Evolutionary conservation across 2,888 invertebrate genomes (phyloP).

Genomic region (Athalia rosae): DNA sequence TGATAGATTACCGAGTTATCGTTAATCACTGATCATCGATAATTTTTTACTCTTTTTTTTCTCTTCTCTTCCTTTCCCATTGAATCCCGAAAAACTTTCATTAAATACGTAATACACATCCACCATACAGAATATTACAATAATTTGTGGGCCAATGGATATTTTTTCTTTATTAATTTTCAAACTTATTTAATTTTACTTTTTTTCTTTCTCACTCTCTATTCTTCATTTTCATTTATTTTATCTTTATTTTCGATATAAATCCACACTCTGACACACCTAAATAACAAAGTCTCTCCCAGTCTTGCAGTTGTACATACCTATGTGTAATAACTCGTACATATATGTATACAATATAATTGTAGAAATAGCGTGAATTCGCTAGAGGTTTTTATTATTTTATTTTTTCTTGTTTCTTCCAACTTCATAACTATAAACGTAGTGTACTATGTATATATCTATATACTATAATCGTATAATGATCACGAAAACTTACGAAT

Average conservation of each 20-base stretch:
- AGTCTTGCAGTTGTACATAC: background rate
- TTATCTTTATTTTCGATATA: constrained; percentile 12
- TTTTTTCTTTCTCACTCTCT: constrained; percentile 20
- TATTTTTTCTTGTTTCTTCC: constrained; percentile 32
- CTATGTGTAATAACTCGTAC: too few species aligned
- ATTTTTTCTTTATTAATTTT: too few species aligned
- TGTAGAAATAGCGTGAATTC: constrained; percentile 28
- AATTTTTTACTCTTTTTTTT: background rate
- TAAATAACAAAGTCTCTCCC: constrained; percentile 3
- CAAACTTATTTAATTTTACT: constrained; percentile 20
- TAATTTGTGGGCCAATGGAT: too few species aligned
- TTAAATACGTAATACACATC: too few species aligned
- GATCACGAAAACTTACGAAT: too few species aligned
- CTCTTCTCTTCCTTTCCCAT: background rate
- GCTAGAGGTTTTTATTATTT: too few species aligned
- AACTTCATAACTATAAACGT: background rate
- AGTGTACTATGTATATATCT: background rate
- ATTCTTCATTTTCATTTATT: background rate
- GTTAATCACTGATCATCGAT: too few species aligned
- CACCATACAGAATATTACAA: too few species aligned
- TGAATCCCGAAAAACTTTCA: too few species aligned
- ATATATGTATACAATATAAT: constrained; percentile 2
- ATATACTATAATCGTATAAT: too few species aligned
- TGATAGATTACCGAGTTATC: too few species aligned
- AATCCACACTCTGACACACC: constrained; percentile 6